Base-by-base conservation (phyloP, 2,888 invertebrate genomes). In the Nymphalis c-album region DNA sequence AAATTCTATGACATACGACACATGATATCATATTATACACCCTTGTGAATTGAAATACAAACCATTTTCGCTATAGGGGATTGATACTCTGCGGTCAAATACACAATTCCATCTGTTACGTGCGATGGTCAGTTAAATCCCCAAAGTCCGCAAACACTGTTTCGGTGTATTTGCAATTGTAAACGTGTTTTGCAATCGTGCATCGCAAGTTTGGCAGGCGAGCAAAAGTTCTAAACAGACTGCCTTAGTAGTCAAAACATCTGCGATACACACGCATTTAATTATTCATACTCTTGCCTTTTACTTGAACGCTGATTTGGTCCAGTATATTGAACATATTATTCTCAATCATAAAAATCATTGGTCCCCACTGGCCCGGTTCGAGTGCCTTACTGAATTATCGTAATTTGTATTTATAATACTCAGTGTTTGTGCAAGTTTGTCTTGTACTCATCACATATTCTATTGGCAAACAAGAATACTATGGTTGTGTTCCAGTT, bases 161-260 rank as follows among this genome's bases (percentile, higher is more conserved):
- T 67, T 69, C 67, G 47, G 46, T 66, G 67, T 69, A 71, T 71
- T 71, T 71, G 68, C 68, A 68, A 68, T 68, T 60, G 71, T 69
- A 67, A 71, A 71, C 71, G 71, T 64, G 71, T 60, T 55, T 60
- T 60, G 66, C 66, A 68, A 63, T 51, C 63, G 68, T 58, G 53
- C 70, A 65, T 68, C 55, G 63, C 47, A 61, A 66, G 63, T 68
- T 57, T 68, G 69, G 66, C 66, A 71, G 58, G 58, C 45, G 53
- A 57, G 67, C 71, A 64, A 67, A 67, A 64, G 67, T 64, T 69
- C 60, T 63, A 58, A 71, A 66, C 66, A 51, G 63, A 59, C 64
- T 67, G 62, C 64, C 61, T 71, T 69, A 69, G 64, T 68, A 51
- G 60, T 67, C 61, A 62, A 63, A 26, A 45, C 55, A 55, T 69